Percentiles rank a stretch among this genome's conserved stretches.
These are phyloP conservation scores for Sula dactylatra DNA, from an alignment of 2,113 vertebrate species.

Conservation along the genomic window DNA sequence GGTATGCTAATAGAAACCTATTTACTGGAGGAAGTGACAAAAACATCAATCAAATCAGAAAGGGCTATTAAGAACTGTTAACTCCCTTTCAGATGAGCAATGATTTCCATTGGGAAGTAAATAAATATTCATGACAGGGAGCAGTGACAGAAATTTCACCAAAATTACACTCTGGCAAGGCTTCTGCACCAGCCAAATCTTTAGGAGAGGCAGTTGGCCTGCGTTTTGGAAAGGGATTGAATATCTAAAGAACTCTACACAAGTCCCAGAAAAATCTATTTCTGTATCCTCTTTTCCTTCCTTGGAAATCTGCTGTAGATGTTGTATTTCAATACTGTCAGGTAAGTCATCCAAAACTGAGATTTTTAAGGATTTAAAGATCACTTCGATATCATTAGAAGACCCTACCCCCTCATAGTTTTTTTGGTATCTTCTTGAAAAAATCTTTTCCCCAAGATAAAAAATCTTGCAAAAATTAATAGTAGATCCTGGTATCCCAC, in stretches of 20 bases:
- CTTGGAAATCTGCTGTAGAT: neutral
- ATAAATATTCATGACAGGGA: conserved; percentile 83
- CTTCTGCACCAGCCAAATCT: neutral
- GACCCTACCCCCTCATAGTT: neutral
- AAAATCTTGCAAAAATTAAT: neutral
- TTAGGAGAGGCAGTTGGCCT: neutral
- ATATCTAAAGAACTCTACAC: neutral
- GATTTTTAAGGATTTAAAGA: neutral
- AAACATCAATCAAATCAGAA: conserved; percentile 86
- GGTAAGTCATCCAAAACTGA: neutral
- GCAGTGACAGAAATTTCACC: conserved; percentile 75
- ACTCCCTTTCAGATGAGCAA: conserved; percentile 83
- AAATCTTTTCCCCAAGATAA: neutral
- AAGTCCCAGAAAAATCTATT: neutral
- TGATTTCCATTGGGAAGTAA: conserved; percentile 81
- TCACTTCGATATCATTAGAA: neutral
- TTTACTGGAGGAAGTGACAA: conserved; percentile 84
- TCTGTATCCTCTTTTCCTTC: neutral
- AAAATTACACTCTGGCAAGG: conserved; percentile 58
- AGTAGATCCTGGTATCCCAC: neutral
- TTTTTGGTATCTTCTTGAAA: neutral
- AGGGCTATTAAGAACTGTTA: conserved; percentile 83
- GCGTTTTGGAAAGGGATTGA: neutral
- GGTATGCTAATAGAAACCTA: conserved; percentile 82
- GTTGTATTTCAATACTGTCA: neutral